phyloP scores from a whole-genome alignment of 2,797 vertebrate species.

The Enteromius unitaeniatus region DNA sequence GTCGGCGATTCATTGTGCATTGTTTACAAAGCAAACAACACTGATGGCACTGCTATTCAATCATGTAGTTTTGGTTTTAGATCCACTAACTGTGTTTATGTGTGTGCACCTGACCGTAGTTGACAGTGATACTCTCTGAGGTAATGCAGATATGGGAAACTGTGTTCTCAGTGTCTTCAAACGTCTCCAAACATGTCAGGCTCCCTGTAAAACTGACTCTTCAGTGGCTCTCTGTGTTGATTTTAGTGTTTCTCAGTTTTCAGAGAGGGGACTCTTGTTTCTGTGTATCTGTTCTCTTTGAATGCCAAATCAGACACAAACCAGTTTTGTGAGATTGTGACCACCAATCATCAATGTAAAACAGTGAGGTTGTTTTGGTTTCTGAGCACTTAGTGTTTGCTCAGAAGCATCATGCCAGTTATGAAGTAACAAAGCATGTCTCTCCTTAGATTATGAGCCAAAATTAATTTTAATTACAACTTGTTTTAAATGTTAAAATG shows the following conservation, averaged over 20 bases:
- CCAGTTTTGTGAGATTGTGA: constrained; percentile 13
- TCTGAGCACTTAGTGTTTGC: background rate
- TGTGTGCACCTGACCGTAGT: constrained; percentile 2
- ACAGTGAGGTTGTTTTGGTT: background rate
- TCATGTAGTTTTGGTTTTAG: background rate
- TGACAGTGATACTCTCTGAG: constrained; percentile 44
- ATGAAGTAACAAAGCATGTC: background rate
- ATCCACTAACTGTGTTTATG: background rate
- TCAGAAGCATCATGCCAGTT: background rate
- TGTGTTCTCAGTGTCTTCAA: constrained; percentile 27
- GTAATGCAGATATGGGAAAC: constrained; percentile 43
- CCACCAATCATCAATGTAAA: background rate
- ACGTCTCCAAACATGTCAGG: constrained; percentile 36
- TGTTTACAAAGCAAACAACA: constrained; percentile 14
- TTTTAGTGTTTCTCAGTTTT: constrained; percentile 19
- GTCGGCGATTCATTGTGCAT: constrained; percentile 3
- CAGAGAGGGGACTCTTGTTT: background rate
- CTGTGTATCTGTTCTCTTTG: constrained; percentile 1
- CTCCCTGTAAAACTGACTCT: constrained; percentile 15
- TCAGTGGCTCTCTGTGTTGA: constrained; percentile 18
- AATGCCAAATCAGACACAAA: constrained; percentile 15
- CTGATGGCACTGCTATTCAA: background rate
- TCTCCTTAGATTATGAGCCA: background rate
- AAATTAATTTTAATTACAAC: background rate
- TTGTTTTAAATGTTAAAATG: background rate